phyloP scores from a whole-genome alignment of 2,888 invertebrate genomes.

The Odontocolon sp. region DNA sequence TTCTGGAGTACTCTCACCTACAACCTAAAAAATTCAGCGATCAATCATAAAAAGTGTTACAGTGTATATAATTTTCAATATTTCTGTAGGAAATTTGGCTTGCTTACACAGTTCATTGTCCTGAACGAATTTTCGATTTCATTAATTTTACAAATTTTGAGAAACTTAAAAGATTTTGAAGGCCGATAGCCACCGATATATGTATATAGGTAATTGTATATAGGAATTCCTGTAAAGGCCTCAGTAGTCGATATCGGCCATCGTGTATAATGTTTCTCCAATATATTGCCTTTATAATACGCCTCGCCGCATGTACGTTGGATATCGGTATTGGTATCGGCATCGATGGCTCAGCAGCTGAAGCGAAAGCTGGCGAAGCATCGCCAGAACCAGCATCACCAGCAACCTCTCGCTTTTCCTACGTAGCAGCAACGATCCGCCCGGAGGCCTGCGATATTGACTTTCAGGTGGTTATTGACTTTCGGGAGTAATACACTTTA shows the following conservation, averaged over 20 bases:
- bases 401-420: conserved; percentile 16
- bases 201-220: too few relatives aligned
- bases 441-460: conserved; percentile 44
- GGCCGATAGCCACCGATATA: too few relatives aligned
- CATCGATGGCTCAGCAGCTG: conserved; percentile 19
- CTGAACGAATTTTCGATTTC: too few relatives aligned
- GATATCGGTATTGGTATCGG: conserved; percentile 6
- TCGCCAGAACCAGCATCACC: not conserved
- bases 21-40: too few relatives aligned
- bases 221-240: not conserved
- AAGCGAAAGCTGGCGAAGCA: conserved; percentile 3
- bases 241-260: not conserved
- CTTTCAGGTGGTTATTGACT: conserved; percentile 54
- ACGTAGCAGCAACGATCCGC: not conserved
- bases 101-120: too few relatives aligned
- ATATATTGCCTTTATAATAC: conserved; percentile 51
- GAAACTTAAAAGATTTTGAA: too few relatives aligned
- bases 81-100: too few relatives aligned
- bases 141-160: too few relatives aligned
- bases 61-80: too few relatives aligned
- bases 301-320: conserved; percentile 4
- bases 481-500: conserved; percentile 51
- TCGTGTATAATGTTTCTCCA: conserved; percentile 17
- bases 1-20: too few relatives aligned
- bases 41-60: too few relatives aligned